Percentiles rank a stretch among this genome's conserved stretches.
Conservation (phyloP, 2,797 vertebrate species). For the Xenopus petersii region DNA sequence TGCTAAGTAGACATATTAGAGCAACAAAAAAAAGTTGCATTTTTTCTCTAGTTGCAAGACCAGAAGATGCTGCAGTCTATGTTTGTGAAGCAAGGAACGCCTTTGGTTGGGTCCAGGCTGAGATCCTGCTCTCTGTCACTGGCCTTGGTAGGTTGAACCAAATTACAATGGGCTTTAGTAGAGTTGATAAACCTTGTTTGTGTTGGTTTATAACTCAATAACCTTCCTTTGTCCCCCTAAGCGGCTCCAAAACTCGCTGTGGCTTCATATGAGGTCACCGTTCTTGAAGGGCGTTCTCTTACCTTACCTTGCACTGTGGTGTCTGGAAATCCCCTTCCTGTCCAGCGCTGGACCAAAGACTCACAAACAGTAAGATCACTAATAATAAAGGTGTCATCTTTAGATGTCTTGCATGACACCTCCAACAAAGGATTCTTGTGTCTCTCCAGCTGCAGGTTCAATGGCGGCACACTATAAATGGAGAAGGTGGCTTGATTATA, state of each 20-base stretch:
- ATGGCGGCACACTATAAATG: constrained; percentile 63
- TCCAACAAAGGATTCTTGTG: not conserved
- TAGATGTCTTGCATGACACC: not conserved
- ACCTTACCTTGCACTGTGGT: constrained; percentile 81
- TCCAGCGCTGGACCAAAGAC: constrained; percentile 78
- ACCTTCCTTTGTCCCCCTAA: constrained; percentile 40
- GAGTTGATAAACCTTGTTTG: too few species aligned
- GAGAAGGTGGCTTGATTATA: constrained; percentile 82
- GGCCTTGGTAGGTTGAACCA: constrained; percentile 73
- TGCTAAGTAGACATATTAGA: too few species aligned
- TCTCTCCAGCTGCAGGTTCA: constrained; percentile 65
- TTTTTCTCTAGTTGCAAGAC: constrained; percentile 60
- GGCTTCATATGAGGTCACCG: constrained; percentile 64
- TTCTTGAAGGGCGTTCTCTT: constrained; percentile 71
- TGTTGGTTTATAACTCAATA: not conserved
- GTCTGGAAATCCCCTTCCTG: constrained; percentile 79
- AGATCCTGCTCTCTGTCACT: constrained; percentile 73
- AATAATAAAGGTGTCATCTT: not conserved
- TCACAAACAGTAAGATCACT: constrained; percentile 71
- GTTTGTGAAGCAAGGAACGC: constrained; percentile 82
- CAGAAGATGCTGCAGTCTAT: constrained; percentile 79
- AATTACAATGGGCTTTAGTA: too few species aligned
- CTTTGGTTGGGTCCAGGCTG: constrained; percentile 75
- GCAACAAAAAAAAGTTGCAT: not conserved
- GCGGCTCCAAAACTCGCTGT: constrained; percentile 78